Evolutionary conservation across 2,113 vertebrate species (phyloP), one percentile per base, ranked within the genome.

Genomic region (Passer montanus): DNA sequence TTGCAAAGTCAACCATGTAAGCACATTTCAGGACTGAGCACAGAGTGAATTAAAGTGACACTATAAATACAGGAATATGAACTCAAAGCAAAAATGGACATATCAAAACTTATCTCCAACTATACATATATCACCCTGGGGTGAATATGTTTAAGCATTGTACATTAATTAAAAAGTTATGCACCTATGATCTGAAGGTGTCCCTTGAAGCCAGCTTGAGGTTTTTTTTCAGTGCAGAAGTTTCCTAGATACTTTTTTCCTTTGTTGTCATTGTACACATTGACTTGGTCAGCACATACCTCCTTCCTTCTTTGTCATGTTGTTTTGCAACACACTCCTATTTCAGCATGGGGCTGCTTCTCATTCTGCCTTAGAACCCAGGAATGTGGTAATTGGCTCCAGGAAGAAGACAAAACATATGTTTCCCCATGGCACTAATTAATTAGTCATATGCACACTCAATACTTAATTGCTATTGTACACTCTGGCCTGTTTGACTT

Each of bases 361-460:
- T 79, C 84, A 87, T 84, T 83, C 77, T 92, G 79, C 67, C 52
- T 77, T 70, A 68, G 75, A 93, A 90, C 80, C 72, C 59, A 70
- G 31, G 50, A 58, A 93, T 69, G 89, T 90, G 84, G 81, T 91
- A 97, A 96, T 33, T 97, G 55, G 87, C 66, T 89, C 59, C 79
- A 94, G 76, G 81, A 96, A 93, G 74, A 59, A 94, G 62, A n/a
- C 63, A 87, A 93, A 96, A 56, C 79, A 87, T 93, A 94, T 94
- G 87, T 72, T 94, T 94, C 69, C 82, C 85, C 82, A 60, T 83
- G 66, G 73, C 53, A 89, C 44, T 80, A 92, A 94, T 93, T 94
- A 90, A 93, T 93, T 89, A 92, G 69, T 96, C 74, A 80, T 59
- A 95, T 62, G 75, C 47, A 93, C 41, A 83, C 13, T 64, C 24